phyloP scores from a whole-genome alignment of 2,797 vertebrate genomes.

The Propithecus perrieri region DNA sequence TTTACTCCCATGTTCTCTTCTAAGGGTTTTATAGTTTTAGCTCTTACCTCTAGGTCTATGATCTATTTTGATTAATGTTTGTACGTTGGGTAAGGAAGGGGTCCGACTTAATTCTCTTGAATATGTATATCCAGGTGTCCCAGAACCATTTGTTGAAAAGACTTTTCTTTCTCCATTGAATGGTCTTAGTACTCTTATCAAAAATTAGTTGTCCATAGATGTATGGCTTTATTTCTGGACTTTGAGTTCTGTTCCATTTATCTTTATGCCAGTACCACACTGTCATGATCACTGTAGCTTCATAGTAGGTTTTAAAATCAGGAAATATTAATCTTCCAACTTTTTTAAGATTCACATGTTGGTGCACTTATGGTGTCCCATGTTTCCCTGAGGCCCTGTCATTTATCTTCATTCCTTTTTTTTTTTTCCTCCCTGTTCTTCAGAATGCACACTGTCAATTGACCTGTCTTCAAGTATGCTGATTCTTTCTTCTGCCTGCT shows the following conservation, averaged over 20 bases:
- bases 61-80: background rate
- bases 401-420: background rate
- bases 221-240: background rate
- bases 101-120: background rate
- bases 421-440: background rate
- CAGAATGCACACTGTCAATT: background rate
- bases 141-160: background rate
- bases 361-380: background rate
- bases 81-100: background rate
- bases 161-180: background rate
- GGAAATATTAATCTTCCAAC: background rate
- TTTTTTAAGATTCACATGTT: background rate
- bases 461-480: background rate
- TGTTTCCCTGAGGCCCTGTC: background rate
- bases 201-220: background rate
- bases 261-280: background rate
- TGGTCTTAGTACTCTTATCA: background rate
- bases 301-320: background rate
- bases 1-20: background rate
- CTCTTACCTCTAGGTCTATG: background rate
- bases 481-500: background rate
- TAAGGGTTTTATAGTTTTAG: background rate
- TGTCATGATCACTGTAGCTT: background rate
- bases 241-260: background rate
- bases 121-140: background rate